Conservation (phyloP, 2,888 invertebrate species). For the Parnassius smintheus region DNA sequence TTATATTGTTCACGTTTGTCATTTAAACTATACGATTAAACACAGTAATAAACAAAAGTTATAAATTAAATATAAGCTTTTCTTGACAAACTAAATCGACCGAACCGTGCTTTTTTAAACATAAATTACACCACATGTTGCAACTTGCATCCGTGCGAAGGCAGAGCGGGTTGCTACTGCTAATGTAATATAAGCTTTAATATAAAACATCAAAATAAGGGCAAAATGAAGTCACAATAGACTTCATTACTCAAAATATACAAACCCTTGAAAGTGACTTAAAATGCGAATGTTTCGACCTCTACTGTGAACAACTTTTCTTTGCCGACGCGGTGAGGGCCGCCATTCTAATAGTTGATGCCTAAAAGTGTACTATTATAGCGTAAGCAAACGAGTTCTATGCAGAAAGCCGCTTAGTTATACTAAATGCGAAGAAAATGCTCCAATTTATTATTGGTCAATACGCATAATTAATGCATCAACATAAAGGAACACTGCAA, state of each 20-base stretch:
- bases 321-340: constrained; percentile 46
- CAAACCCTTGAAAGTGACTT: constrained; percentile 48
- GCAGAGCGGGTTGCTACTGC: no score
- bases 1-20: no score
- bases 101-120: no score
- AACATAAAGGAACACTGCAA: constrained; percentile 16
- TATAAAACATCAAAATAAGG: background rate
- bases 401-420: constrained; percentile 14
- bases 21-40: no score
- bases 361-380: constrained; percentile 13
- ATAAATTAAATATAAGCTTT: no score
- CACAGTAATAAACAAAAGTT: no score
- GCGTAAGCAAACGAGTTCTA: constrained; percentile 10
- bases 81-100: no score
- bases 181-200: background rate
- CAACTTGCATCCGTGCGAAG: no score
- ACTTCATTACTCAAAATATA: constrained; percentile 22
- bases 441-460: constrained; percentile 4
- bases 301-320: constrained; percentile 57
- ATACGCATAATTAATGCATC: constrained; percentile 12
- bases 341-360: constrained; percentile 46
- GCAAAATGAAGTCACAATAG: background rate
- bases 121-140: no score
- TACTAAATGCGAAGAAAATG: constrained; percentile 3
- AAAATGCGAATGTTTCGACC: constrained; percentile 52